phyloP scores from a whole-genome alignment of 2,888 invertebrate genomes.

The Aphidoletes aphidimyza region DNA sequence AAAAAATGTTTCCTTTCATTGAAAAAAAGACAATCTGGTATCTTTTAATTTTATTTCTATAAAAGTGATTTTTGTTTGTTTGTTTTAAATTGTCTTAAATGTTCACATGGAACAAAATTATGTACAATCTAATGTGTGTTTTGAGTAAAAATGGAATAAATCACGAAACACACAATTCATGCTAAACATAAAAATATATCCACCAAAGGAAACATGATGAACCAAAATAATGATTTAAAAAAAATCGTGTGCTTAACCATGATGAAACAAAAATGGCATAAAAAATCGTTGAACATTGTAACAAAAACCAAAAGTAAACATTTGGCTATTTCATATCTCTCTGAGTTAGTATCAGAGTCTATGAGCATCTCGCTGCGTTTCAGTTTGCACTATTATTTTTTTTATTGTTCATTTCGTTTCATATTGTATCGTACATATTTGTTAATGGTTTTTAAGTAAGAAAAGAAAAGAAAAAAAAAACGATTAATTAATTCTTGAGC shows the following conservation, averaged over 20 bases:
- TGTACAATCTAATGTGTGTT: slow-evolving; percentile 37
- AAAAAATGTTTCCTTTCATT: neutral
- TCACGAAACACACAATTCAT: slow-evolving; percentile 37
- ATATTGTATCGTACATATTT: neutral
- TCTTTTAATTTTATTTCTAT: slow-evolving; percentile 14
- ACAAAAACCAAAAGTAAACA: neutral
- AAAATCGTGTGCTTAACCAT: neutral
- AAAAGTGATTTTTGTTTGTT: neutral
- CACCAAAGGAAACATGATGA: too few species aligned
- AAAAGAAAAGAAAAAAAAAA: too few species aligned
- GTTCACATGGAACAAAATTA: slow-evolving; percentile 3
- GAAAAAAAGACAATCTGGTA: slow-evolving; percentile 31
- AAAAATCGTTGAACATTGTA: slow-evolving; percentile 1
- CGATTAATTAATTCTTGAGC: slow-evolving; percentile 39
- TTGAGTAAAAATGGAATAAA: neutral
- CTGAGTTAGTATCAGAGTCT: too few species aligned
- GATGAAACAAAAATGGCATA: neutral
- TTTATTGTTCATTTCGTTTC: slow-evolving; percentile 14
- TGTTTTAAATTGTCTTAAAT: neutral
- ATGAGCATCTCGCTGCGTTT: neutral
- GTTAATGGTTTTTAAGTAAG: neutral
- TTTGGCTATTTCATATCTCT: neutral
- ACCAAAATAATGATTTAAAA: slow-evolving; percentile 5
- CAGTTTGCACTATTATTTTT: slow-evolving; percentile 11
- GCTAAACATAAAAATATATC: neutral